Evolutionary conservation across 2,888 invertebrate species (phyloP), one percentile per base, ranked within the genome.

Genomic region (Acronicta leporina): DNA sequence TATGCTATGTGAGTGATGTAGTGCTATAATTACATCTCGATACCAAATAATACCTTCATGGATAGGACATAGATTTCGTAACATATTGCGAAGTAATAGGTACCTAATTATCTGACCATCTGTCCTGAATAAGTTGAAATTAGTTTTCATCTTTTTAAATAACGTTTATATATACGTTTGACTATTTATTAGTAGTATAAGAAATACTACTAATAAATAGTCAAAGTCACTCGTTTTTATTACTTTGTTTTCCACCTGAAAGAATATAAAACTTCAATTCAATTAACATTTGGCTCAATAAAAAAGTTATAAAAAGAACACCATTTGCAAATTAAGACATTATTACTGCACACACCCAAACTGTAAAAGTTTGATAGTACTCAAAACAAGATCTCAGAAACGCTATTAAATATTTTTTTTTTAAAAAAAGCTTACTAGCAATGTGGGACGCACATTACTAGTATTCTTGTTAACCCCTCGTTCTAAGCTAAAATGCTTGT

Each of bases 261-360:
- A 11, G 43, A 25, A 49, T 41, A 55, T 61, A 73, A 55, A 68
- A 35, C 14, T 53, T 27, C 42, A 67, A 73, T 68, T 73, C 51
- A 68, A 68, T 68, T 42, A 73, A 49, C 48, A 43, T 68, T 68
- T 16, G 20, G 30, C 14, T 20, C 55, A 47, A 48, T 67, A 68
- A 73, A 68, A 68, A 35, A 30, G 68, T 50, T 16, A 52, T 68
- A 68, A 73, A n/a, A 68, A 68, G 25, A 41, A 52, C 6, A 16
- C 55, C 43, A 68, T 68, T 73, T 55, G 74, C 69, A 73, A 68
- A 68, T 68, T 51, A 55, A 52, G 48, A 55, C 40, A 46, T 52
- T 25, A 58, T 73, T 52, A 58, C 51, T 50, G 51, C 15, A 40
- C 55, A 52, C 68, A 41, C 74, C 74, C 47, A 62, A 43, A 54